phyloP scores from a whole-genome alignment of 2,797 vertebrate genomes.

The Sebastes flavidus region DNA sequence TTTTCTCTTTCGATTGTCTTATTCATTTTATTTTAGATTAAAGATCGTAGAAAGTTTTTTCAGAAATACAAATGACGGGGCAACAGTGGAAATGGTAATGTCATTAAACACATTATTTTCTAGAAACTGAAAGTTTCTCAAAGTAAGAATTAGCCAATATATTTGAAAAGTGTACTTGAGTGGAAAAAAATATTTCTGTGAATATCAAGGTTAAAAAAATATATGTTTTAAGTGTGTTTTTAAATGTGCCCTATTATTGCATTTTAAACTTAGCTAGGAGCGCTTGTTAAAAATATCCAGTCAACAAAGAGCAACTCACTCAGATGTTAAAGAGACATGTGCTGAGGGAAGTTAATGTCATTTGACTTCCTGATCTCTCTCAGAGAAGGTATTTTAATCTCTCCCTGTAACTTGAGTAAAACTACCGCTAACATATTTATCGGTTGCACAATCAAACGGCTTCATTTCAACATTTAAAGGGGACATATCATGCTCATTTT shows the following conservation, averaged over 20 bases:
- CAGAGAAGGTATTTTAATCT: background rate
- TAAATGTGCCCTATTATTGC: background rate
- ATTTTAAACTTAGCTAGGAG: background rate
- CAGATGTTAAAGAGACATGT: background rate
- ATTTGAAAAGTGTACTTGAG: background rate
- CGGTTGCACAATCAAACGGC: background rate
- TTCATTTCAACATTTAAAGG: background rate
- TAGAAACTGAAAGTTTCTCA: background rate
- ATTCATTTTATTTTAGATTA: background rate
- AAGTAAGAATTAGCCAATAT: background rate
- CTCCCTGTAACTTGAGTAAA: background rate
- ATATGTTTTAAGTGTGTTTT: background rate
- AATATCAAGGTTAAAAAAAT: background rate
- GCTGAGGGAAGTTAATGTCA: background rate
- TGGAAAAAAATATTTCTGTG: background rate
- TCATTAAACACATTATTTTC: background rate
- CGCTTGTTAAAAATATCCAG: background rate
- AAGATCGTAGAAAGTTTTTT: background rate
- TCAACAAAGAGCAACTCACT: background rate
- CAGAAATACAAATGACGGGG: background rate
- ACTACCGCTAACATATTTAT: background rate
- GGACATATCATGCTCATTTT: no score
- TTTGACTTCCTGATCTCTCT: background rate
- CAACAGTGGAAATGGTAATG: background rate
- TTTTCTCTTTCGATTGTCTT: background rate